Base-by-base conservation (phyloP, 2,113 vertebrate species). In the Odontophorus gujanensis region DNA sequence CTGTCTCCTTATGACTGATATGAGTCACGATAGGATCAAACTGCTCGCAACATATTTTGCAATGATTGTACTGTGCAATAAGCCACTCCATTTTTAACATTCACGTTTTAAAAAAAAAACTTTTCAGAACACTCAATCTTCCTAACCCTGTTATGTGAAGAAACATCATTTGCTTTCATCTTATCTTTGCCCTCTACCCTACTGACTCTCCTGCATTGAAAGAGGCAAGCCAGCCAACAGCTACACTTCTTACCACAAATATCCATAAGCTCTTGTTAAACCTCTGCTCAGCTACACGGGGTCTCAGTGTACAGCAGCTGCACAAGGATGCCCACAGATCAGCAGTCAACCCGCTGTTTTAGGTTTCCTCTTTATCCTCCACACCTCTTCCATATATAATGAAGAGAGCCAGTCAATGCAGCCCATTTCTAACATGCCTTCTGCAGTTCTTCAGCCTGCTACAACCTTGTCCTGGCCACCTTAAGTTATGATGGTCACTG, bases 301-400 rank as follows among this genome's bases (percentile, higher is more conserved):
- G 43, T 10, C 32, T 20, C 13, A 1, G 20, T 1, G 6, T 0
- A 4, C 11, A 0, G 34, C 2, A 7, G 42, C 18, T 5, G 5
- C 11, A 34, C 66, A 24, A 47, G 14, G 30, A 11, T 1, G 14
- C 58, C 36, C 58, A 17, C 20, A 21, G 11, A 61, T 7, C 51
- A 3, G 1, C 38, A 28, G 38, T n/a, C 32, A 32, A 9, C 25
- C 53, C 43, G 40, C 16, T 36, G 1, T 8, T 43, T 63, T 15
- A 76, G 17, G 1, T 13, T 69, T 26, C 28, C 47, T 50, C 72
- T 34, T n/a, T 0, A 50, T 34, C 18, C 9, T 18, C 21, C 7
- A 4, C 8, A 25, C 11, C 25, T 0, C 0, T 20, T 32, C 55
- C 32, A 32, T 0, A 0, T 0, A 36, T 50, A 5, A 6, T 5